A percentile compares a stretch with the other conserved stretches of the same genome.
Conservation (phyloP, 2,888 invertebrate genomes). For the Uropetala carovei region DNA sequence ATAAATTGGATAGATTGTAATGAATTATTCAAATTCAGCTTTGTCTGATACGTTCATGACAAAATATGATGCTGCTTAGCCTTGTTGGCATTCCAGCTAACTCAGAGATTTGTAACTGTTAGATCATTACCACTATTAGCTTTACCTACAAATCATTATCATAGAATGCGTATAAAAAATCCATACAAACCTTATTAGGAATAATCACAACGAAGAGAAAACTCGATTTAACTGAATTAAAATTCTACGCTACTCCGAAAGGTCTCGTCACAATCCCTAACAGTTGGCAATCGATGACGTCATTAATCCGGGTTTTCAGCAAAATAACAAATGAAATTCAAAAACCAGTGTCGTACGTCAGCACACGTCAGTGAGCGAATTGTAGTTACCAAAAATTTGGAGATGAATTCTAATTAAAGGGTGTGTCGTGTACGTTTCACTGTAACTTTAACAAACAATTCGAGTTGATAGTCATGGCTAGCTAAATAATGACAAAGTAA, state of each 20-base stretch:
- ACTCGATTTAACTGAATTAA: constrained; percentile 25
- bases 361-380: too few species aligned
- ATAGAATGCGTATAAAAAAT: background rate
- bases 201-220: constrained; percentile 36
- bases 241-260: constrained; percentile 27
- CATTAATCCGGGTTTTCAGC: constrained; percentile 27
- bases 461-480: too few species aligned
- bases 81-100: constrained; percentile 53
- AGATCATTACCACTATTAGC: background rate
- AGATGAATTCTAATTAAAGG: too few species aligned
- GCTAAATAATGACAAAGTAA: too few species aligned
- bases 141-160: background rate
- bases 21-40: too few species aligned
- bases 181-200: constrained; percentile 30
- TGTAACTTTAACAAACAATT: too few species aligned
- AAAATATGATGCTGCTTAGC: background rate
- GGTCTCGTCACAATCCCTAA: constrained; percentile 51
- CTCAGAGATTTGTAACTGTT: background rate
- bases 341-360: background rate
- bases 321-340: constrained; percentile 20
- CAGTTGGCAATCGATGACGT: constrained; percentile 62
- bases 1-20: too few species aligned
- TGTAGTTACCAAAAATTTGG: too few species aligned
- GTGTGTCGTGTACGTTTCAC: too few species aligned
- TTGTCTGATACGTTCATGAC: background rate